These are phyloP conservation scores for Ceyx melanurus DNA, from an alignment of 2,113 vertebrate species.

Conservation along the genomic window DNA sequence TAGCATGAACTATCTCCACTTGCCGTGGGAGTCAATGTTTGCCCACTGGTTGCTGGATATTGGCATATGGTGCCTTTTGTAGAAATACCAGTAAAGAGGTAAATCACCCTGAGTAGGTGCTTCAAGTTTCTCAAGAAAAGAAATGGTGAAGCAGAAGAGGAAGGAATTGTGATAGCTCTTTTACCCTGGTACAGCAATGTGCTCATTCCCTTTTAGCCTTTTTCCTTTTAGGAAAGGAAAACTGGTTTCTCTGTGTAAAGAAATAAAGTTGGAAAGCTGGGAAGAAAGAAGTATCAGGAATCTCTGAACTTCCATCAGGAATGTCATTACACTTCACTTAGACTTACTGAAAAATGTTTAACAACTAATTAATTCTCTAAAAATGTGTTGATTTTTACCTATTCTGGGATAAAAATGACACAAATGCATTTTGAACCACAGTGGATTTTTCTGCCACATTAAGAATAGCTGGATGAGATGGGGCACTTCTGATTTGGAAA, in stretches of 20 bases:
- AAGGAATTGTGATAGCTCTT: neutral
- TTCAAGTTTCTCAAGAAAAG: neutral
- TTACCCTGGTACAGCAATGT: neutral
- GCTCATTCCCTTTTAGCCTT: neutral
- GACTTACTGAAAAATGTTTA: neutral
- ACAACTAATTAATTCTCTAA: neutral
- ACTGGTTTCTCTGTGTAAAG: neutral
- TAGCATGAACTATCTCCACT: accelerated
- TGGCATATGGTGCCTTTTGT: neutral
- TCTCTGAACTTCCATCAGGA: neutral
- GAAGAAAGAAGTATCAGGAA: neutral
- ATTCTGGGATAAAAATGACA: neutral
- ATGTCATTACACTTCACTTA: neutral
- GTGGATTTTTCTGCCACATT: neutral
- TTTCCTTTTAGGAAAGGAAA: neutral
- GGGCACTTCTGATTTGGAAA: neutral
- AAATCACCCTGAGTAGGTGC: neutral
- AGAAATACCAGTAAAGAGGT: neutral
- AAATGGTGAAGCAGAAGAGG: neutral
- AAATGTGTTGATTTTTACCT: neutral
- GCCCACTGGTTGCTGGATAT: neutral
- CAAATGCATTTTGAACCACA: neutral
- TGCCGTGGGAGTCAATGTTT: neutral
- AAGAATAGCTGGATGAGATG: neutral
- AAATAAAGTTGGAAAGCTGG: neutral